Evolutionary conservation across 1,140 invertebrate species (phyloP).

Genomic region (Saxidomus purpurata): DNA sequence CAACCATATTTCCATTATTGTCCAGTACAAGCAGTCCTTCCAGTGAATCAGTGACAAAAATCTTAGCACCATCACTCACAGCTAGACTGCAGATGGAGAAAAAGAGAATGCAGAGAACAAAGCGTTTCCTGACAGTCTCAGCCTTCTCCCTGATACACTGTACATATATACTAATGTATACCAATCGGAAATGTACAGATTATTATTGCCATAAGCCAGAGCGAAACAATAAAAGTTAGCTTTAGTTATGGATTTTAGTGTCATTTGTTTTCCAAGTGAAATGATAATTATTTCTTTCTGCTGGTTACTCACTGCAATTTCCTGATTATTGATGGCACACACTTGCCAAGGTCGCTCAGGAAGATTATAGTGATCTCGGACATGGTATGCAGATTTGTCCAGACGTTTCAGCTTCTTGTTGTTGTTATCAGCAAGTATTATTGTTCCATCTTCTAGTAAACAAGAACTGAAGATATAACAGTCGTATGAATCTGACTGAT

Average conservation of each 20-base stretch:
- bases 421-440: not conserved
- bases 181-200: not conserved
- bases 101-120: not conserved
- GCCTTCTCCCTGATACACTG: not conserved
- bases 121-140: not conserved
- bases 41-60: not conserved
- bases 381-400: not conserved
- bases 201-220: not conserved
- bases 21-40: slow-evolving; percentile 5
- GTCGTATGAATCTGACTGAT: not conserved
- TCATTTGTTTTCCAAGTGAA: not conserved
- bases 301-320: not conserved
- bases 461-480: not conserved
- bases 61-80: not conserved
- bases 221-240: not conserved
- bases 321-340: not conserved
- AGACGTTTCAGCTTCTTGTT: not conserved
- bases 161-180: not conserved
- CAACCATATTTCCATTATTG: not conserved
- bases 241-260: not conserved
- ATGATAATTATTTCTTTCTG: not conserved
- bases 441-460: not conserved
- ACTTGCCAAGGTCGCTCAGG: not conserved
- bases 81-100: not conserved
- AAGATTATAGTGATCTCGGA: not conserved